Evolutionary conservation across 2,888 invertebrate genomes (phyloP).

Genomic region (Himalopsyche kuldschensis): DNA sequence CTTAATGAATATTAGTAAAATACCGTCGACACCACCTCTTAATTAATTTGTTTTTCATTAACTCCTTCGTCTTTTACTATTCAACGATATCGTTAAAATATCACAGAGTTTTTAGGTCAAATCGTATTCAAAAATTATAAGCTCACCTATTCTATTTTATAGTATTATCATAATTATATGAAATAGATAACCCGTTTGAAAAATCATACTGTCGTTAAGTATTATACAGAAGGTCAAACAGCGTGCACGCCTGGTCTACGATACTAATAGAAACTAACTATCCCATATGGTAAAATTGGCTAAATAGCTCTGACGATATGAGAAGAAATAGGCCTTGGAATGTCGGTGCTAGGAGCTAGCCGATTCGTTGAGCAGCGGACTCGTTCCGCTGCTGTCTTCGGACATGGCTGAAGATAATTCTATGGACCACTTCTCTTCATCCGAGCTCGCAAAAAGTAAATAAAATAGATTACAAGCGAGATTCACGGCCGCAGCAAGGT

Average conservation of each 20-base stretch:
- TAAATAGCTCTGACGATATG: conserved; percentile 23
- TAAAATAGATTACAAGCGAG: conserved; percentile 76
- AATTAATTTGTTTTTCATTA: background rate
- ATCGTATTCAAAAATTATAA: background rate
- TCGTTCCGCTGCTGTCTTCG: background rate
- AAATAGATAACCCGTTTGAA: background rate
- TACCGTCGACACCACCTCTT: no score
- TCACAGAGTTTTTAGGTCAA: background rate
- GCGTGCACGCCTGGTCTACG: background rate
- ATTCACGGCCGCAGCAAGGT: conserved; percentile 76
- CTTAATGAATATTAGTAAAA: no score
- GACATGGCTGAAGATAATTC: conserved; percentile 37
- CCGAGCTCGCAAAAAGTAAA: conserved; percentile 75
- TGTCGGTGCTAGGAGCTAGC: conserved; percentile 26
- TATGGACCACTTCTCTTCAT: conserved; percentile 71
- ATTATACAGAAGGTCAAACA: background rate
- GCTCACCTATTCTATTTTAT: background rate
- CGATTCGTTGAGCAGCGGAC: conserved; percentile 21
- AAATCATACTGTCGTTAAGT: background rate
- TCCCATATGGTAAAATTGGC: conserved; percentile 34
- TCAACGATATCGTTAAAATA: background rate
- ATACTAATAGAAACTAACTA: background rate
- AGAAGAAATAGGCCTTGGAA: conserved; percentile 21
- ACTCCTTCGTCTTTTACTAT: background rate
- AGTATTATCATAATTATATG: background rate